Conservation (phyloP, 1,140 invertebrate species). For the Drosophila albomicans region DNA sequence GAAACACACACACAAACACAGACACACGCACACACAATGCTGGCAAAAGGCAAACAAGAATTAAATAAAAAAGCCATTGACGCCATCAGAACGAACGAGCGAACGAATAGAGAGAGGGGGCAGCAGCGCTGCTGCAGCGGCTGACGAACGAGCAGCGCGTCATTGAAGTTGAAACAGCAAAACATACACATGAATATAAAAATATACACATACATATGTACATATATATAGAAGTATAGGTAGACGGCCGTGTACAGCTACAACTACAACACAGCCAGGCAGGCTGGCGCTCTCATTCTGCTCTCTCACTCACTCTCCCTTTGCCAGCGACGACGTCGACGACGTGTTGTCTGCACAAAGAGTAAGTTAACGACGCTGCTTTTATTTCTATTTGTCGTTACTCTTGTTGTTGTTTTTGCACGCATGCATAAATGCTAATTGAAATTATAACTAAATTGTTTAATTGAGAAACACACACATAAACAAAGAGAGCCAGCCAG, state of each 20-base stretch:
- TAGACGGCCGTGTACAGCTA: conserved; percentile 47
- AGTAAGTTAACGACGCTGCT: conserved; percentile 5
- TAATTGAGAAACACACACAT: conserved; percentile 14
- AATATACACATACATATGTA: conserved; percentile 6
- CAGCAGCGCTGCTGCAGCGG: conserved; percentile 40
- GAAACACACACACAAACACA: conserved; percentile 21
- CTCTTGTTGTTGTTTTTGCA: conserved; percentile 1
- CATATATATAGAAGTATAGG: conserved; percentile 22
- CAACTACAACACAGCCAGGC: conserved; percentile 20
- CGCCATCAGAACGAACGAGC: conserved; percentile 16
- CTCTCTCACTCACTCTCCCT: not conserved
- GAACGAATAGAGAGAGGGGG: no score
- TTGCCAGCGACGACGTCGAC: not conserved
- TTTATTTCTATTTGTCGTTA: conserved; percentile 26
- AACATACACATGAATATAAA: conserved; percentile 8
- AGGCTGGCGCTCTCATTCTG: conserved; percentile 39
- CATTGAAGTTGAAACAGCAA: conserved; percentile 38
- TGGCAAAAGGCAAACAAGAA: conserved; percentile 55
- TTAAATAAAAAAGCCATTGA: conserved; percentile 54
- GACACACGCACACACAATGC: conserved; percentile 24
- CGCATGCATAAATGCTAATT: conserved; percentile 23
- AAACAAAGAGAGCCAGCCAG: not conserved
- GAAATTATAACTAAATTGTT: conserved; percentile 27
- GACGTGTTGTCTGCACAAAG: conserved; percentile 34
- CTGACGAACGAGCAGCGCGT: conserved; percentile 29